Percentiles rank a stretch among this genome's conserved stretches.
Evolutionary conservation across 2,113 vertebrate species (phyloP).

Genomic region (Bubo blakistoni): DNA sequence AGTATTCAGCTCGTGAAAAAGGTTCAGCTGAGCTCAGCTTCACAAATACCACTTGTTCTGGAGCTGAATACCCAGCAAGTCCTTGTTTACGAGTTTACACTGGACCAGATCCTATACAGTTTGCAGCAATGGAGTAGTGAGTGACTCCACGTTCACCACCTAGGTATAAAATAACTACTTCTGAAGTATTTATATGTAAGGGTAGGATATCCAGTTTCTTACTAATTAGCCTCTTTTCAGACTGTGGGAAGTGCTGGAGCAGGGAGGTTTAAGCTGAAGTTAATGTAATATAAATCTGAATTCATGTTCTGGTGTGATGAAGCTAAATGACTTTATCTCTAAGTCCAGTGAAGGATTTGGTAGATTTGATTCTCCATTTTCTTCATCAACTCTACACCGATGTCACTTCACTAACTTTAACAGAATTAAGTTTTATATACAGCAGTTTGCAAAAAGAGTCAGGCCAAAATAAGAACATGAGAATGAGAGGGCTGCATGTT

Average conservation of each 20-base stretch:
- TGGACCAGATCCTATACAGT: background rate
- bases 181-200: background rate
- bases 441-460: background rate
- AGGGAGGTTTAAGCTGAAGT: background rate
- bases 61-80: background rate
- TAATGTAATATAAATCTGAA: background rate
- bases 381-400: background rate
- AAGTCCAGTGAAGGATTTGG: background rate
- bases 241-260: background rate
- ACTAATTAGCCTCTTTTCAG: background rate
- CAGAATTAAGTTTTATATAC: background rate
- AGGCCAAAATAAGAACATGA: background rate
- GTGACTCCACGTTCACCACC: background rate
- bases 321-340: background rate
- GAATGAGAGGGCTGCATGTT: background rate
- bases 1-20: background rate
- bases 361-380: background rate
- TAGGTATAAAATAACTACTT: background rate
- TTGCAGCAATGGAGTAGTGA: background rate
- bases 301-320: background rate
- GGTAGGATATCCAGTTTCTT: conserved; percentile 1
- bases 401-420: background rate
- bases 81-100: conserved; percentile 10
- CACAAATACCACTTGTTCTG: background rate
- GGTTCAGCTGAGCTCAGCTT: background rate